Base-by-base conservation (phyloP, 1,140 invertebrate genomes). In the Carposina sasakii region DNA sequence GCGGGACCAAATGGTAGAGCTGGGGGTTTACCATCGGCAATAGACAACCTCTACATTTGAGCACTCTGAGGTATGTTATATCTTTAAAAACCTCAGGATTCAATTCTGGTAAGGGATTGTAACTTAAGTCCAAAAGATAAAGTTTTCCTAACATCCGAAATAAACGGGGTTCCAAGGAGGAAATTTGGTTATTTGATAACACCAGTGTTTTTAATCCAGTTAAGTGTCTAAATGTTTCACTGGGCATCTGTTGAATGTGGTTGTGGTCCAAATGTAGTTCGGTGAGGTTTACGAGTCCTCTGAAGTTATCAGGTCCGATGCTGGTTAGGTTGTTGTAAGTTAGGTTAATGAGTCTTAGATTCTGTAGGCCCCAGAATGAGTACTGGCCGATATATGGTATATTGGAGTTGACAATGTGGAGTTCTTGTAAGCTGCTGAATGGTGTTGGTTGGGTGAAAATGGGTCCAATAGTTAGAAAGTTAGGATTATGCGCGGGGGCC, bases 231-330 rank as follows among this genome's bases (percentile, higher is more conserved):
- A 95, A 95, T 6, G 90, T 90, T 43, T 91, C 92, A 53, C 91
- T 94, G 1, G 85, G 91, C 89, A 89, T 92, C 79, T 86, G 88
- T 79, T 88, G 79, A 50, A 91, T 90, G 54, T 89, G 85, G 82
- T 97, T 97, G 71, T 94, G 90, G 66, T 96, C 94, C 23, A 98
- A 86, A 82, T 95, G 92, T 42, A 97, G 86, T 60, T 95, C 92
- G 21, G 90, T 88, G 10, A 97, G 85, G 66, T 90, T 91, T 60
- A 91, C 89, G 53, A 96, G 81, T 23, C 90, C 90, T 6, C 87
- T 70, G 64, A 97, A 96, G 78, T 97, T 96, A 64, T 93, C 89
- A 47, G 94, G 90, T 33, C 94, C 85, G 3, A 93, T 87, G 55
- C 89, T 87, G 8, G 90, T 91, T 37, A 95, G 90, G 60, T 93